A percentile compares a stretch with the other conserved stretches of the same genome.
These are phyloP conservation scores for Drosophila azteca DNA, from an alignment of 1,140 invertebrate species.

Conservation along the genomic window DNA sequence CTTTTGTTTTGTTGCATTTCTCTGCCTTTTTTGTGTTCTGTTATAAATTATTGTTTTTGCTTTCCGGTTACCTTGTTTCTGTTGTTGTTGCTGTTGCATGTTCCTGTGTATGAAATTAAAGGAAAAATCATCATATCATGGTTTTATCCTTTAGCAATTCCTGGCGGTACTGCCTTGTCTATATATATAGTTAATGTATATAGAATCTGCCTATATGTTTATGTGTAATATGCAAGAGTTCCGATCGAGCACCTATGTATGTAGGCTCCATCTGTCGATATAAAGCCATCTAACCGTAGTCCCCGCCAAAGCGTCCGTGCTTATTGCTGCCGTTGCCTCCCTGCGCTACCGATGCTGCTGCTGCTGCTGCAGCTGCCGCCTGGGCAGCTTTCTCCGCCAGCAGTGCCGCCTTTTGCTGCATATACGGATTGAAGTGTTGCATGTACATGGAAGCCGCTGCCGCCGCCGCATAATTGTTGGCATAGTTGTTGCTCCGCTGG, in stretches of 20 bases:
- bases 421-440: slow-evolving; percentile 77
- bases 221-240: slow-evolving; percentile 65
- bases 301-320: slow-evolving; percentile 66
- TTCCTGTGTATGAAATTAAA: slow-evolving; percentile 63
- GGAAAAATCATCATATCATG: slow-evolving; percentile 29
- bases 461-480: slow-evolving; percentile 70
- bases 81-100: slow-evolving; percentile 33
- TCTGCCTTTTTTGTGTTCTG: slow-evolving; percentile 29
- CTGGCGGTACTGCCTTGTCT: slow-evolving; percentile 66
- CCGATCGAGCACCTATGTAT: slow-evolving; percentile 8
- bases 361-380: slow-evolving; percentile 56
- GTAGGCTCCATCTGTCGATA: background rate
- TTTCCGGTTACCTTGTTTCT: slow-evolving; percentile 76
- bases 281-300: slow-evolving; percentile 54
- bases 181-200: slow-evolving; percentile 47
- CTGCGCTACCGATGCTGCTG: slow-evolving; percentile 44
- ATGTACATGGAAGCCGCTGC: slow-evolving; percentile 76
- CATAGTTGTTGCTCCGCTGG: slow-evolving; percentile 51
- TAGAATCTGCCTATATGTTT: slow-evolving; percentile 43
- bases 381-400: slow-evolving; percentile 67
- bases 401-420: slow-evolving; percentile 71
- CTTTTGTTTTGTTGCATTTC: slow-evolving; percentile 32
- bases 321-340: slow-evolving; percentile 50
- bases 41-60: slow-evolving; percentile 77
- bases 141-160: slow-evolving; percentile 68